These are phyloP conservation scores for Pterophyllum scalare DNA, from an alignment of 2,113 vertebrate species.

Conservation along the genomic window DNA sequence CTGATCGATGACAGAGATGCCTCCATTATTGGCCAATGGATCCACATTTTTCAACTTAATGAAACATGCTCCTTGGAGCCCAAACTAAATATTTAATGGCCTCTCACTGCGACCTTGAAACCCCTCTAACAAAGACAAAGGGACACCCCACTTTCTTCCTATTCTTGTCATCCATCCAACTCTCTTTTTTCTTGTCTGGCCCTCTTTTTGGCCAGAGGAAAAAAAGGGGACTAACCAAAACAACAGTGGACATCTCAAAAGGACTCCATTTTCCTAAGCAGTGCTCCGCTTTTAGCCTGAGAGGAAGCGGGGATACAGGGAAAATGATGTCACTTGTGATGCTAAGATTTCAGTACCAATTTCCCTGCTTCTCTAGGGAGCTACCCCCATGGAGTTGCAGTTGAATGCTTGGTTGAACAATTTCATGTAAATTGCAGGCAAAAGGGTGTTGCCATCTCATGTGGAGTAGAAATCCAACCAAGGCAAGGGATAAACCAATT, in stretches of 20 bases:
- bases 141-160: constrained; percentile 17
- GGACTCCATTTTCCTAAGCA: background rate
- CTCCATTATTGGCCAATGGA: constrained; percentile 46
- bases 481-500: constrained; percentile 29
- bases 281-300: constrained; percentile 4
- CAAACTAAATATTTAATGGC: constrained; percentile 76
- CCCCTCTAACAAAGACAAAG: constrained; percentile 54
- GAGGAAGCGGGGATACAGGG: constrained; percentile 5
- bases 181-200: background rate
- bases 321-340: constrained; percentile 23
- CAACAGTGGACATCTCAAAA: constrained; percentile 15
- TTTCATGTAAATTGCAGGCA: constrained; percentile 5
- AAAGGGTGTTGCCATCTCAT: background rate
- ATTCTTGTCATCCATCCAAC: constrained; percentile 16
- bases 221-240: constrained; percentile 3
- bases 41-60: constrained; percentile 75
- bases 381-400: constrained; percentile 19
- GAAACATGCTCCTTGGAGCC: constrained; percentile 66
- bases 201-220: background rate
- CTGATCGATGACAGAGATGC: constrained; percentile 51
- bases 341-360: constrained; percentile 35
- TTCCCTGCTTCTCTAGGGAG: constrained; percentile 25
- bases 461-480: background rate
- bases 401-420: constrained; percentile 46
- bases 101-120: constrained; percentile 65